These are phyloP conservation scores for Drosophila kohkoa DNA, from an alignment of 1,140 invertebrate species.

Conservation along the genomic window DNA sequence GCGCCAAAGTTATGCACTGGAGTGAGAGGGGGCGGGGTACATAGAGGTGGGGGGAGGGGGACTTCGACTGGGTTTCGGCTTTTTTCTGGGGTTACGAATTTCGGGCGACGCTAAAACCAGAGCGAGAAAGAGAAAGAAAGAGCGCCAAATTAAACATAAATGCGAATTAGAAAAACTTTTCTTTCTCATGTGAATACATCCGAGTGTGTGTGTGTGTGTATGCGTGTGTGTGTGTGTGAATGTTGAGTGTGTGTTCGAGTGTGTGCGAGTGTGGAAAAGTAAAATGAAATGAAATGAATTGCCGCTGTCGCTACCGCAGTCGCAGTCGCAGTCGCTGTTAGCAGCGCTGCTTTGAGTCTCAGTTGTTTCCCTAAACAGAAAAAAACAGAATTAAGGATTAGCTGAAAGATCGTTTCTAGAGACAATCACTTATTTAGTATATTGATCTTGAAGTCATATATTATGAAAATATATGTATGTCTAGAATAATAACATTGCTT, in stretches of 20 bases:
- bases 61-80: constrained; percentile 10
- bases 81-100: constrained; percentile 32
- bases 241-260: too few species aligned
- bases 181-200: constrained; percentile 18
- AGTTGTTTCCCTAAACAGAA: not conserved
- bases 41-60: not conserved
- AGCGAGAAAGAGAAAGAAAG: constrained; percentile 14
- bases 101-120: constrained; percentile 17
- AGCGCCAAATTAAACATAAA: constrained; percentile 75
- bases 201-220: too few species aligned
- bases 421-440: too few species aligned
- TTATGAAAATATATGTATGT: too few species aligned
- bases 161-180: constrained; percentile 78
- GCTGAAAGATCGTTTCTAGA: too few species aligned
- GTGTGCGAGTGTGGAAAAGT: not conserved
- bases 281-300: constrained; percentile 7
- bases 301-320: not conserved
- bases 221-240: not conserved
- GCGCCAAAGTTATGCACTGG: constrained; percentile 19
- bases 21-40: not conserved
- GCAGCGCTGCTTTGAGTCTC: not conserved
- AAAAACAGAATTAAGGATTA: too few species aligned
- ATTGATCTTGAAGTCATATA: too few species aligned
- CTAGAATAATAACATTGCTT: too few species aligned
- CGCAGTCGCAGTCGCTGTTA: not conserved